These are phyloP conservation scores for Drosophila macrothrix DNA, from an alignment of 2,888 invertebrate species.

Conservation along the genomic window DNA sequence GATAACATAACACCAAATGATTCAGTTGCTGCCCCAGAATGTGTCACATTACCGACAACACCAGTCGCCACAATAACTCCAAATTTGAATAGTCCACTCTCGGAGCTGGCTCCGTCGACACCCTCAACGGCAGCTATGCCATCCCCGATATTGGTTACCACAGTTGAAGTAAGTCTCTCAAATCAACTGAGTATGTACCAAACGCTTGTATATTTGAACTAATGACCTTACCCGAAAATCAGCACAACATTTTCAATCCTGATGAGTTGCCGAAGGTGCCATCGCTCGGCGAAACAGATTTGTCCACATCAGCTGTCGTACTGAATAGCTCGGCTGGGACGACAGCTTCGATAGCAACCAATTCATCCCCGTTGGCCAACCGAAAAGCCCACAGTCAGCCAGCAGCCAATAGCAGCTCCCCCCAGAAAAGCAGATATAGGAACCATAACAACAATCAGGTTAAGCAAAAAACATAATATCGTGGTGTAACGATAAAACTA, in stretches of 20 bases:
- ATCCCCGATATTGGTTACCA: constrained; percentile 69
- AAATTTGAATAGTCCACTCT: constrained; percentile 51
- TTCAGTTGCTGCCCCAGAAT: constrained; percentile 38
- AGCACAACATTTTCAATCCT: constrained; percentile 55
- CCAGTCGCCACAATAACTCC: constrained; percentile 52
- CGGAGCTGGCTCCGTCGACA: constrained; percentile 62
- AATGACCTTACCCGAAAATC: background rate
- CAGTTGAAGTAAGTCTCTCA: constrained; percentile 52
- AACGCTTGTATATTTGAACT: background rate
- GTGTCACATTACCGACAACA: constrained; percentile 51
- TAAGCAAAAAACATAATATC: background rate
- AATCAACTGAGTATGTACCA: background rate
- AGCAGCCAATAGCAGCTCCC: constrained; percentile 32
- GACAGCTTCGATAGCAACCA: constrained; percentile 71
- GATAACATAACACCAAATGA: constrained; percentile 40
- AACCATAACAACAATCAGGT: constrained; percentile 82
- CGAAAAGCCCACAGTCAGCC: constrained; percentile 43
- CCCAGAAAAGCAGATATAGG: constrained; percentile 65
- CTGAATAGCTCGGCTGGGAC: constrained; percentile 75
- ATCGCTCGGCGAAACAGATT: constrained; percentile 51
- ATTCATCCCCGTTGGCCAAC: constrained; percentile 56
- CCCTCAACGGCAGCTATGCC: constrained; percentile 62
- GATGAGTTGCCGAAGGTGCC: constrained; percentile 71
- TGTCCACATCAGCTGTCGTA: constrained; percentile 50
- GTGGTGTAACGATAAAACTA: background rate